These are phyloP conservation scores for Lottia scabra DNA, from an alignment of 2,888 invertebrate species.

Conservation along the genomic window DNA sequence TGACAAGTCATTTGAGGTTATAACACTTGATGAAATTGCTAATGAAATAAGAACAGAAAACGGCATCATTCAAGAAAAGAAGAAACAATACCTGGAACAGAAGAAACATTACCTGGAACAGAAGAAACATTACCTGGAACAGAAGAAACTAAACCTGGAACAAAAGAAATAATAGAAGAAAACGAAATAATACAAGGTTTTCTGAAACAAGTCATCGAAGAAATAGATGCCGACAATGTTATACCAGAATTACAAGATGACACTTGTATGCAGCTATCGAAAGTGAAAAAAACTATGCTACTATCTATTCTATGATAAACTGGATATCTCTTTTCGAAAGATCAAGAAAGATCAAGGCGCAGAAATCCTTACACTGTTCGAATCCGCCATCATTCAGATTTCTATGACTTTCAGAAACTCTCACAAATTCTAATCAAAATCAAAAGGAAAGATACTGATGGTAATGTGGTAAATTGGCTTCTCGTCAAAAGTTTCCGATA, in stretches of 20 bases:
- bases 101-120: too few relatives aligned
- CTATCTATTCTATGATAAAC: not conserved
- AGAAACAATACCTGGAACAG: not conserved
- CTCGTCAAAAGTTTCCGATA: constrained; percentile 13
- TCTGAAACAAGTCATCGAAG: too few relatives aligned
- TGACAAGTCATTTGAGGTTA: too few relatives aligned
- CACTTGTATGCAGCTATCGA: not conserved
- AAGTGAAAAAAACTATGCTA: not conserved
- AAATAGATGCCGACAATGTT: too few relatives aligned
- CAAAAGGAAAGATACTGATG: constrained; percentile 7
- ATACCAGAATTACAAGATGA: too few relatives aligned
- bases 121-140: not conserved
- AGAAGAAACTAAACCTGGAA: not conserved
- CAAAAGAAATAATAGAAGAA: not conserved
- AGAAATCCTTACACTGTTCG: constrained; percentile 4
- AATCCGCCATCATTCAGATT: constrained; percentile 1
- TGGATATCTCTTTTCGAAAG: constrained; percentile 5
- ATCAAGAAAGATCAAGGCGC: not conserved
- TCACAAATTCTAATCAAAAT: constrained; percentile 8
- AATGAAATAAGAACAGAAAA: too few relatives aligned
- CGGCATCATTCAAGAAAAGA: too few relatives aligned
- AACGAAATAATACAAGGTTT: too few relatives aligned
- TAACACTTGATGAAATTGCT: too few relatives aligned
- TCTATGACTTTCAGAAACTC: constrained; percentile 5
- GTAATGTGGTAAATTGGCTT: constrained; percentile 9